phyloP scores from a whole-genome alignment of 2,888 invertebrate genomes.

The Oscheius onirici region DNA sequence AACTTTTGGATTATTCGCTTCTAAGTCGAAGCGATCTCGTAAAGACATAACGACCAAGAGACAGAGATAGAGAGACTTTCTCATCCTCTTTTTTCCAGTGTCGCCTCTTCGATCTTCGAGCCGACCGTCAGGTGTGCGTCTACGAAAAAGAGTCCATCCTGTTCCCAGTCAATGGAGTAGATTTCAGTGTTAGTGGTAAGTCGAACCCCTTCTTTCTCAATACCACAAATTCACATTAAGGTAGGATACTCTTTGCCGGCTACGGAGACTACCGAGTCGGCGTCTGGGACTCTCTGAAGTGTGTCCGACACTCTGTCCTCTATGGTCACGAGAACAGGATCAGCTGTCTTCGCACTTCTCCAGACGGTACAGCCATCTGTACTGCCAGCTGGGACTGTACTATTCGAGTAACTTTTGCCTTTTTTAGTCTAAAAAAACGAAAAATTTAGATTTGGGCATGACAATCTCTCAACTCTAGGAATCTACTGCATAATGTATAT shows the following conservation, averaged over 20 bases:
- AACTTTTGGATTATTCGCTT: neutral
- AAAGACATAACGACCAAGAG: neutral
- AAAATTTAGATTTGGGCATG: conserved; percentile 20
- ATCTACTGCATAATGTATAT: conserved; percentile 9
- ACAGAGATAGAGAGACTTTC: too few species aligned
- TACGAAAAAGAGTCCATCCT: conserved; percentile 96
- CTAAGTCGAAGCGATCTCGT: neutral
- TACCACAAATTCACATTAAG: conserved; percentile 73
- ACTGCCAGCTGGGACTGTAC: conserved; percentile 97
- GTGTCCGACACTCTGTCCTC: conserved; percentile 66
- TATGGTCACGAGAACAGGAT: conserved; percentile 71
- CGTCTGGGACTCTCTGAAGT: conserved; percentile 97
- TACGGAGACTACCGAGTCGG: conserved; percentile 98
- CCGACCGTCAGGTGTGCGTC: conserved; percentile 94
- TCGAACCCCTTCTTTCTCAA: neutral
- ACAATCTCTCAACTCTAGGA: neutral
- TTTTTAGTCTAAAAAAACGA: neutral
- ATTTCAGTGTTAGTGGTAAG: conserved; percentile 91
- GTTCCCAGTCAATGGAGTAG: conserved; percentile 96
- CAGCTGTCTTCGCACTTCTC: conserved; percentile 79
- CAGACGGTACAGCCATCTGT: conserved; percentile 95
- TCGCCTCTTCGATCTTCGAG: conserved; percentile 94
- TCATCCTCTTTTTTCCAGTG: conserved; percentile 76
- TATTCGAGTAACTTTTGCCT: conserved; percentile 78
- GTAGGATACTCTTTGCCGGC: conserved; percentile 93